These are phyloP conservation scores for Nymphalis urticae DNA, from an alignment of 2,888 invertebrate genomes.

Conservation along the genomic window DNA sequence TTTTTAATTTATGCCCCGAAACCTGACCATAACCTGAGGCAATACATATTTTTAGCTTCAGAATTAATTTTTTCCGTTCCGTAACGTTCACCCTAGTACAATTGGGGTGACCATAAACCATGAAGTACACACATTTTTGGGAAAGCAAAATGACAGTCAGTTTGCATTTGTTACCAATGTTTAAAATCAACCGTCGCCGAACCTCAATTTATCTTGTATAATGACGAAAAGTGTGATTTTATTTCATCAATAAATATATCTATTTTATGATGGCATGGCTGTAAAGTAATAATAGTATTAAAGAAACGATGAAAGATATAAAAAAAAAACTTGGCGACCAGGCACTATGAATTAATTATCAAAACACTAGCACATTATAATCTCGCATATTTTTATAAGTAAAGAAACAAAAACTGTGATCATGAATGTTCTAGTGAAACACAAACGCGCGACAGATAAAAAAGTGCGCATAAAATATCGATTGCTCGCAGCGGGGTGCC, in stretches of 20 bases:
- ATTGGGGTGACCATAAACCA: conserved; percentile 24
- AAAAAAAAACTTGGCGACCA: not conserved
- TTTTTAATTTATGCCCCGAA: not conserved
- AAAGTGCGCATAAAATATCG: conserved; percentile 49
- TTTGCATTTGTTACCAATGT: not conserved
- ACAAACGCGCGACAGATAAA: conserved; percentile 41
- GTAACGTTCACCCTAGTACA: conserved; percentile 2
- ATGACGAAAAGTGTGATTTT: too few species aligned
- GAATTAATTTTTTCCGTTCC: too few species aligned
- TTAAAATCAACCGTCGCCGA: not conserved
- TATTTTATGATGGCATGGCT: not conserved
- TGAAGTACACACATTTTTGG: conserved; percentile 8
- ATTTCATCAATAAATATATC: not conserved
- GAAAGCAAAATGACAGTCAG: too few species aligned
- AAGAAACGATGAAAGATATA: not conserved
- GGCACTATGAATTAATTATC: conserved; percentile 9
- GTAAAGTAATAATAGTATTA: not conserved
- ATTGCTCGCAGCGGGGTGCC: conserved; percentile 52
- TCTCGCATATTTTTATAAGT: not conserved
- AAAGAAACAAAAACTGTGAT: conserved; percentile 15
- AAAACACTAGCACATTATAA: conserved; percentile 8
- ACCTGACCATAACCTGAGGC: not conserved
- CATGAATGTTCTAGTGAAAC: conserved; percentile 24
- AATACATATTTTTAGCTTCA: too few species aligned
- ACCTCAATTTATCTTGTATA: too few species aligned